A percentile compares a stretch with the other conserved stretches of the same genome.
These are phyloP conservation scores for Centruroides vittatus DNA, from an alignment of 1,140 invertebrate species.

Conservation along the genomic window DNA sequence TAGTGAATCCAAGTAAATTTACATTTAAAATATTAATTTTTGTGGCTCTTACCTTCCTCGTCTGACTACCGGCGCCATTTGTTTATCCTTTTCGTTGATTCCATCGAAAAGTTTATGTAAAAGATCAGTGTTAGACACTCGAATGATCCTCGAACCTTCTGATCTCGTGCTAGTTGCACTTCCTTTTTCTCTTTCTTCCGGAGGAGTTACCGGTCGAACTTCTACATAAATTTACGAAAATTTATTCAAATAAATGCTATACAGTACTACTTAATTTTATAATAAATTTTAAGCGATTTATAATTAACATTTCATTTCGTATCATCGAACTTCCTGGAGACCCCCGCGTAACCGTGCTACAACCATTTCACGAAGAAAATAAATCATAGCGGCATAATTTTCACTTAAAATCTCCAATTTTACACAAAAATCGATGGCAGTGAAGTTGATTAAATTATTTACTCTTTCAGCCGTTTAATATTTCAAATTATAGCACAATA, in stretches of 20 bases:
- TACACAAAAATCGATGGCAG: too few species aligned
- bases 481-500: too few species aligned
- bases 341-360: too few species aligned
- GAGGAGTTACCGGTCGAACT: constrained; percentile 30
- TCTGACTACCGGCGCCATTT: background rate
- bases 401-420: too few species aligned
- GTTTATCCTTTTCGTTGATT: constrained; percentile 25
- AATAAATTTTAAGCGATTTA: too few species aligned
- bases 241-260: background rate
- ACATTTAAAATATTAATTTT: constrained; percentile 8
- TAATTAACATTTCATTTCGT: too few species aligned
- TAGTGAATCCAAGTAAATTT: background rate
- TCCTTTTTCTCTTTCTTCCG: constrained; percentile 20
- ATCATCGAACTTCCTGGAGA: too few species aligned
- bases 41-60: constrained; percentile 25
- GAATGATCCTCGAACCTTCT: constrained; percentile 24
- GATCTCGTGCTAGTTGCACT: constrained; percentile 6
- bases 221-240: constrained; percentile 21
- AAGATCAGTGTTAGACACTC: constrained; percentile 35
- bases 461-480: too few species aligned
- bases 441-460: too few species aligned
- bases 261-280: too few species aligned
- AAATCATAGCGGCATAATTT: too few species aligned
- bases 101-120: constrained; percentile 35
- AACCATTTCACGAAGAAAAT: too few species aligned